phyloP scores from a whole-genome alignment of 2,113 vertebrate genomes.

The Ictalurus punctatus region DNA sequence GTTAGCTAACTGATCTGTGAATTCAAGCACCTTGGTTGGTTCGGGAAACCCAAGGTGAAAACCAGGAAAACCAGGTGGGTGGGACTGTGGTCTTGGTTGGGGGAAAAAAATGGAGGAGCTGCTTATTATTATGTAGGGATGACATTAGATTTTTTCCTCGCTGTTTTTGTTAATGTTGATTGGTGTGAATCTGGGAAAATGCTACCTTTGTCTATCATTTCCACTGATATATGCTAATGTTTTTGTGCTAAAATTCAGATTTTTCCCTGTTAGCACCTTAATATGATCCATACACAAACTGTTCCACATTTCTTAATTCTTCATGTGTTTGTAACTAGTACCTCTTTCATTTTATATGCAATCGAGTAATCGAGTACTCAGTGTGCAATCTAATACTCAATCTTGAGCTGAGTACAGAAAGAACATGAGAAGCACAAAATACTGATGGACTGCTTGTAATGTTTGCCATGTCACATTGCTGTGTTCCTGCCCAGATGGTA shows the following conservation, averaged over 20 bases:
- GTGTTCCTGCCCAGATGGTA: constrained; percentile 33
- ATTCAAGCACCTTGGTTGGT: background rate
- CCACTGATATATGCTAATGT: background rate
- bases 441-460: background rate
- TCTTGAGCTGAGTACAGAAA: background rate
- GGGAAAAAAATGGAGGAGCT: background rate
- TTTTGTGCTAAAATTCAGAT: background rate
- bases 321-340: background rate
- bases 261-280: background rate
- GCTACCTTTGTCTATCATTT: background rate
- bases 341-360: background rate
- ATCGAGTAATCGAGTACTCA: background rate
- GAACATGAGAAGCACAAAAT: background rate
- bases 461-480: background rate
- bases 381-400: background rate
- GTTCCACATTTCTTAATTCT: background rate
- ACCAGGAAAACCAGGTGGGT: background rate
- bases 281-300: background rate
- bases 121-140: background rate
- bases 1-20: background rate
- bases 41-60: too few species aligned
- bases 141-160: background rate
- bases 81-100: background rate
- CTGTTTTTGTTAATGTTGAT: background rate
- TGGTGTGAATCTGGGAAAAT: background rate